Evolutionary conservation across 2,113 vertebrate genomes (phyloP), one percentile per base, ranked within the genome.

Genomic region (Brachirus orientalis): DNA sequence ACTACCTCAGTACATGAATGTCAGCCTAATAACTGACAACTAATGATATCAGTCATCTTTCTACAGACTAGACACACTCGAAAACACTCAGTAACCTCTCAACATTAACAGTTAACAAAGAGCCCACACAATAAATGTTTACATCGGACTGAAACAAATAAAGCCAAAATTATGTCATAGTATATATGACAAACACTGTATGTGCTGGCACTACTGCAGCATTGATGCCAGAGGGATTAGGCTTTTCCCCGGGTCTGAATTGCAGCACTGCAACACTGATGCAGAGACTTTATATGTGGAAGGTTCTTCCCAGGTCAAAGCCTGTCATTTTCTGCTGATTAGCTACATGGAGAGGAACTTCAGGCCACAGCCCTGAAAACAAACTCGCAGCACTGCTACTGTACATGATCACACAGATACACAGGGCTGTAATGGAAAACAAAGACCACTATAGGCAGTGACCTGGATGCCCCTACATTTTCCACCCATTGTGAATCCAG

Each of bases 251-350:
- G 28, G 57, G 38, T 36, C 8, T 57, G 59, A 70, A 57, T 45
- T 72, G 72, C 72, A 76, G 74, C 68, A 22, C 69, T 52, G 63
- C 81, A 81, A 60, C 72, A 61, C 55, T 13, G 28, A 52, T 52
- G 79, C 69, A 79, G 59, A 66, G 56, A 60, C 44, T 44, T 20
- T 80, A 63, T 75, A 67, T 71, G 88, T 86, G 82, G 90, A 92
- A 92, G 82, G 79, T 89, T 89, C 86, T 82, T 75, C 55, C 63
- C 61, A 8, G 44, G 58, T 77, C 71, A 64, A 33, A 44, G 45
- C 35, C 55, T 48, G 66, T 68, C 72, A 41, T 69, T 89, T 88
- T 90, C 69, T 92, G 90, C 84, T 91, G 91, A 93, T 91, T 68
- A 83, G 80, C 67, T 68, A 70, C 72, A 70, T 68, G 57, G 51